phyloP scores from a whole-genome alignment of 2,113 vertebrate species.

The Cephalopterus ornatus region DNA sequence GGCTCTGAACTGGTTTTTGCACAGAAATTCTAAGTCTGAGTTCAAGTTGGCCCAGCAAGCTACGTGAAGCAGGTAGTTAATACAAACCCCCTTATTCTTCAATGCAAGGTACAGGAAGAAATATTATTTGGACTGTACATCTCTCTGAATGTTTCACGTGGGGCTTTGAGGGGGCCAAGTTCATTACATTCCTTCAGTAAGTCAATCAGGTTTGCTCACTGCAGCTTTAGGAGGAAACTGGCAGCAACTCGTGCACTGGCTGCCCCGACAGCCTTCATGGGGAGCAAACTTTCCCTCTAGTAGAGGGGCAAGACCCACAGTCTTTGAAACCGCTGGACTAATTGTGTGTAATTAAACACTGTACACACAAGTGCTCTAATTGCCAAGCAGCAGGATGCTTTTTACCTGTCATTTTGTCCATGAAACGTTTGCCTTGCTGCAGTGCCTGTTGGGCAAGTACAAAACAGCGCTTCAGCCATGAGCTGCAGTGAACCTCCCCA shows the following conservation, averaged over 20 bases:
- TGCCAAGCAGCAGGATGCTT: not conserved
- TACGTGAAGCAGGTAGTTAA: not conserved
- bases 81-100: not conserved
- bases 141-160: not conserved
- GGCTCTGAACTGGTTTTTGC: not conserved
- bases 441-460: not conserved
- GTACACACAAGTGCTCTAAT: not conserved
- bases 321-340: not conserved
- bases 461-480: accelerated
- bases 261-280: accelerated
- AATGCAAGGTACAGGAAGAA: accelerated
- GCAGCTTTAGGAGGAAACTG: not conserved
- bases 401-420: not conserved
- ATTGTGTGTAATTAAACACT: accelerated
- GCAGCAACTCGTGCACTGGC: not conserved
- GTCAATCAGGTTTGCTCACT: not conserved
- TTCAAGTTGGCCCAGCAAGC: not conserved
- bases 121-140: not conserved
- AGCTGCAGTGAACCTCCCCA: not conserved
- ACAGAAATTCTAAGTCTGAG: not conserved
- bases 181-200: not conserved
- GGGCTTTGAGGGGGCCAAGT: not conserved
- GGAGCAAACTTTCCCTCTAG: not conserved
- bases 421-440: accelerated
- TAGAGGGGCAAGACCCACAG: accelerated